These are phyloP conservation scores for Pogonocichla stellata DNA, from an alignment of 2,113 vertebrate species.

Conservation along the genomic window DNA sequence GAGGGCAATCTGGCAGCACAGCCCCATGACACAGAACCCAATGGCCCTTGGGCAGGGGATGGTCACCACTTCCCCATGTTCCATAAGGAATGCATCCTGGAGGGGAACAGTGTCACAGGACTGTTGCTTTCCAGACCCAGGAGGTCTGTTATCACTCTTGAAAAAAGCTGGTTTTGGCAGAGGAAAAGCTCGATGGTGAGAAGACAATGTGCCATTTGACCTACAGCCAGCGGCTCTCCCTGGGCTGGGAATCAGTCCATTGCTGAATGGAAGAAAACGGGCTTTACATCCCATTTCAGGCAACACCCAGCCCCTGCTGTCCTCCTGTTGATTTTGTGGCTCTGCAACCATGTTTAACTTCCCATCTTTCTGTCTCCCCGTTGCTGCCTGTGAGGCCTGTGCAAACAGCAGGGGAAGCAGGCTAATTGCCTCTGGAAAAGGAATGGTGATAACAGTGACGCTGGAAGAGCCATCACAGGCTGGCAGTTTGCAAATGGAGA, in stretches of 20 bases:
- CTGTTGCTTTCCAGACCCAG: not conserved
- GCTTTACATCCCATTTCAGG: conserved; percentile 9
- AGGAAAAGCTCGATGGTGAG: not conserved
- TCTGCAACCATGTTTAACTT: conserved; percentile 13
- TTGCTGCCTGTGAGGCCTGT: not conserved
- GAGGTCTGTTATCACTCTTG: not conserved
- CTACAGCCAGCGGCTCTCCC: not conserved
- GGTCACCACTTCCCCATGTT: not conserved
- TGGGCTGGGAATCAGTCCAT: not conserved
- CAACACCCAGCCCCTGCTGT: conserved; percentile 18
- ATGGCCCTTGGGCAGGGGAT: fast-evolving
- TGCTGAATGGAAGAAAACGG: not conserved
- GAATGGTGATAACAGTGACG: not conserved
- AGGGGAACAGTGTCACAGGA: not conserved
- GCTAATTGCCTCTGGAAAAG: conserved; percentile 37
- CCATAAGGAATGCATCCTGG: not conserved
- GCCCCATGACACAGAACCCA: fast-evolving
- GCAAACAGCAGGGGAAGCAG: not conserved
- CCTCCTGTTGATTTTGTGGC: conserved; percentile 11
- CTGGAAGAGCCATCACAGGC: not conserved
- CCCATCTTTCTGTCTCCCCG: not conserved
- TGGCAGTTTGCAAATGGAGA: not conserved
- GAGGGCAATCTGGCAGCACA: not conserved
- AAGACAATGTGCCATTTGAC: not conserved
- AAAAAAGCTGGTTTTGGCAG: not conserved